phyloP scores from a whole-genome alignment of 2,888 invertebrate species.

The Luffia ferchaultella region DNA sequence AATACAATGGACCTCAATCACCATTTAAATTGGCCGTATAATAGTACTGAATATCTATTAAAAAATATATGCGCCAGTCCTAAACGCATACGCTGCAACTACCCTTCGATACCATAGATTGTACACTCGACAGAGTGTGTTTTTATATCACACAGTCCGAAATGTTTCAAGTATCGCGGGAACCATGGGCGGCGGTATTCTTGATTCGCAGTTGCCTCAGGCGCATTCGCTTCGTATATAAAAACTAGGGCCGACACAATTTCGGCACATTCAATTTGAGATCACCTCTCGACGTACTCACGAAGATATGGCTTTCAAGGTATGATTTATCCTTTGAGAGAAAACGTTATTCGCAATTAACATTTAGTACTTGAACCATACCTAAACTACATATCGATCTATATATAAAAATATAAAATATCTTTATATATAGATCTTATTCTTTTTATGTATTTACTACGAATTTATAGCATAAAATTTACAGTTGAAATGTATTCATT shows the following conservation, averaged over 20 bases:
- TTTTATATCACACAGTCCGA: too few species aligned
- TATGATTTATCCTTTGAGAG: conserved; percentile 18
- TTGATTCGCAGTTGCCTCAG: conserved; percentile 26
- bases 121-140: too few species aligned
- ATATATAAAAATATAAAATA: background rate
- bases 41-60: too few species aligned
- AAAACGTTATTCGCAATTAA: background rate
- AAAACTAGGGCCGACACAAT: conserved; percentile 31
- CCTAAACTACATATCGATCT: background rate
- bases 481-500: too few species aligned
- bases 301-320: conserved; percentile 52
- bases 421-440: too few species aligned
- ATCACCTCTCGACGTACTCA: conserved; percentile 39
- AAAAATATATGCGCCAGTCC: too few species aligned
- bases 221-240: conserved; percentile 34
- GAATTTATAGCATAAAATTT: too few species aligned
- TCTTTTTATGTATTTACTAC: too few species aligned
- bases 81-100: too few species aligned
- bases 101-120: too few species aligned
- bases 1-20: conserved; percentile 18
- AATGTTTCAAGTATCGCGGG: background rate
- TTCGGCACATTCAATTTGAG: conserved; percentile 46
- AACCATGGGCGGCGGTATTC: background rate
- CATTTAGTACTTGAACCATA: background rate
- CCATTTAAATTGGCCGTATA: conserved; percentile 19